Evolutionary conservation across 2,888 invertebrate genomes (phyloP).

Genomic region (Conops quadrifasciatus): DNA sequence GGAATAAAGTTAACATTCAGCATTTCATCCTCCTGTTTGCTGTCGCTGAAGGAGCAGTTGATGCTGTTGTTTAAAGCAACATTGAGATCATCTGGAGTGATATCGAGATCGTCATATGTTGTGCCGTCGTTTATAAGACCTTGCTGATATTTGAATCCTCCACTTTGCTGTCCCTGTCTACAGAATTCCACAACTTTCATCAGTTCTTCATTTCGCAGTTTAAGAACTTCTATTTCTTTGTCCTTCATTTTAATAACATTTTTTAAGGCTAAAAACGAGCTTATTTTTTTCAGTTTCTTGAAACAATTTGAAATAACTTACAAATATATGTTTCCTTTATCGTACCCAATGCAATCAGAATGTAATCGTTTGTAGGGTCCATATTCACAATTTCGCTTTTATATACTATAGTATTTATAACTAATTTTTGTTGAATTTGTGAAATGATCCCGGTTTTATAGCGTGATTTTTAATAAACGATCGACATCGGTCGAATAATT

Average conservation of each 20-base stretch:
- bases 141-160: too few species aligned
- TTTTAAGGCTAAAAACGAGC: conserved; percentile 44
- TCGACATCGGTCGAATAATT: too few species aligned
- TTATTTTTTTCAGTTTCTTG: conserved; percentile 41
- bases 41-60: conserved; percentile 36
- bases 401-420: conserved; percentile 31
- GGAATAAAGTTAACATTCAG: conserved; percentile 51
- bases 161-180: too few species aligned
- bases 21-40: conserved; percentile 38
- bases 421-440: too few species aligned
- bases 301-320: conserved; percentile 42
- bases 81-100: conserved; percentile 49
- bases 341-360: conserved; percentile 47
- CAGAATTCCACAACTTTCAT: conserved; percentile 43
- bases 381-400: conserved; percentile 36
- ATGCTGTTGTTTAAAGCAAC: conserved; percentile 54
- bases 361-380: conserved; percentile 36
- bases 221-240: conserved; percentile 42
- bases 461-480: too few species aligned
- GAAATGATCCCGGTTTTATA: too few species aligned
- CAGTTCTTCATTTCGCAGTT: conserved; percentile 48
- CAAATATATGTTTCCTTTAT: conserved; percentile 55
- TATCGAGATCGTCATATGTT: not conserved
- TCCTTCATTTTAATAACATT: conserved; percentile 41
- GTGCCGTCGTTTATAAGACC: not conserved